Base-by-base conservation (phyloP, 2,113 vertebrate species). In the Regulus satrapa region DNA sequence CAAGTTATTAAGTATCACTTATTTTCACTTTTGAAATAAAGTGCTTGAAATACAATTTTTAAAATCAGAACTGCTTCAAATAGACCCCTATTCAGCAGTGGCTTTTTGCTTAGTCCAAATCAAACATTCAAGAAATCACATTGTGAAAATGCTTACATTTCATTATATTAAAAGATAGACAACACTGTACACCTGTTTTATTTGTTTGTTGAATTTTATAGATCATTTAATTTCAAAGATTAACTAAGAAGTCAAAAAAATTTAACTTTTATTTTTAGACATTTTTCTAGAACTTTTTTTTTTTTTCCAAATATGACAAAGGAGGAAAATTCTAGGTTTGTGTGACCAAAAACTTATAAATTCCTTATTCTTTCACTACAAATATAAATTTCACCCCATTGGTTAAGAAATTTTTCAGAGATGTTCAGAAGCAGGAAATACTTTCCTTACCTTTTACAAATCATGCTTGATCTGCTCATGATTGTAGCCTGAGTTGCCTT, bases 101-200 rank as follows among this genome's bases (percentile, higher is more conserved):
- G 5, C 26, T 24, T 14, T 36, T 41, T 63, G 2, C 7, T 14
- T 17, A 56, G n/a, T 36, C 71, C 9, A 61, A 61, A 43, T 36
- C 4, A 28, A n/a, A 46, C 36, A 45, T 51, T 85, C 29, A 77
- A 62, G 25, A 83, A 76, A 85, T 18, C 4, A 38, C 4, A 5
- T 38, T 46, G 4, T 41, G 40, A 76, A 8, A 64, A 77, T 20
- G 1, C 2, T 78, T 73, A 38, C 5, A 48, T 77, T 63, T 84
- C 4, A 18, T 74, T 79, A 19, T 26, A 20, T 61, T 82, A 41
- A 48, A 83, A 81, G 12, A 38, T 9, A 51, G 71, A n/a, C 7
- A 74, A 24, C 7, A 46, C 2, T 21, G 23, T 34, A 3, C 8
- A 32, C 2, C 3, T 1, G 1, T 7, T 55, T 85, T 38, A 2